A percentile compares a stretch with the other conserved stretches of the same genome.
phyloP scores from a whole-genome alignment of 2,113 vertebrate species.

The Pristiophorus japonicus region DNA sequence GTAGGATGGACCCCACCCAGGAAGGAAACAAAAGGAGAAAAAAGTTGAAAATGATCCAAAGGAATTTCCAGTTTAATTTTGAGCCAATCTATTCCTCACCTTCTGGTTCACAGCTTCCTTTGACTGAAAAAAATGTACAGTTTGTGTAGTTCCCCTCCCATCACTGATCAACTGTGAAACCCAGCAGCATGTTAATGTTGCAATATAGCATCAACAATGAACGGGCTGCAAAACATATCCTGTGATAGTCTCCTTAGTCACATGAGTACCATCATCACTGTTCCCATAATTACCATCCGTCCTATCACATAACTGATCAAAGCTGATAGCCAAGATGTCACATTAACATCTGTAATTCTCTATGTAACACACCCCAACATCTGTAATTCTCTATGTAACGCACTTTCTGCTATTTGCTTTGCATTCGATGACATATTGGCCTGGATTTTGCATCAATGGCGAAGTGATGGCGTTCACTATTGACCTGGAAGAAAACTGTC shows the following conservation, averaged over 20 bases:
- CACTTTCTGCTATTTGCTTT: not conserved
- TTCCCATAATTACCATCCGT: not conserved
- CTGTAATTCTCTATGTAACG: not conserved
- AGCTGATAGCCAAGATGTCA: not conserved
- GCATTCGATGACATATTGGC: no score
- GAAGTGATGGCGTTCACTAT: no score
- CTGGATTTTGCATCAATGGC: no score
- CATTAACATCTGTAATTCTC: no score
- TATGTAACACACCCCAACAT: not conserved
- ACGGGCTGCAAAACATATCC: not conserved
- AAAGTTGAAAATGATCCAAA: conserved; percentile 22
- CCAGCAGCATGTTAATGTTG: not conserved
- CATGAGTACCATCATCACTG: not conserved
- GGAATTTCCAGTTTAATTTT: conserved; percentile 33
- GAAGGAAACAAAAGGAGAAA: conserved; percentile 34
- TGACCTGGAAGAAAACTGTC: no score
- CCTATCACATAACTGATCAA: not conserved
- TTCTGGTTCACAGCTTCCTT: not conserved
- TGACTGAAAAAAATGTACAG: conserved; percentile 1
- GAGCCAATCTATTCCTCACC: not conserved
- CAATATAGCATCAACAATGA: not conserved
- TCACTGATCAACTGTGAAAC: not conserved
- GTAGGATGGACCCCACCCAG: conserved; percentile 32
- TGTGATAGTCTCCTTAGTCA: not conserved
- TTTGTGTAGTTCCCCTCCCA: not conserved